A percentile compares a stretch with the other conserved stretches of the same genome.
Conservation (phyloP, 2,113 vertebrate species). For the Carassius auratus region DNA sequence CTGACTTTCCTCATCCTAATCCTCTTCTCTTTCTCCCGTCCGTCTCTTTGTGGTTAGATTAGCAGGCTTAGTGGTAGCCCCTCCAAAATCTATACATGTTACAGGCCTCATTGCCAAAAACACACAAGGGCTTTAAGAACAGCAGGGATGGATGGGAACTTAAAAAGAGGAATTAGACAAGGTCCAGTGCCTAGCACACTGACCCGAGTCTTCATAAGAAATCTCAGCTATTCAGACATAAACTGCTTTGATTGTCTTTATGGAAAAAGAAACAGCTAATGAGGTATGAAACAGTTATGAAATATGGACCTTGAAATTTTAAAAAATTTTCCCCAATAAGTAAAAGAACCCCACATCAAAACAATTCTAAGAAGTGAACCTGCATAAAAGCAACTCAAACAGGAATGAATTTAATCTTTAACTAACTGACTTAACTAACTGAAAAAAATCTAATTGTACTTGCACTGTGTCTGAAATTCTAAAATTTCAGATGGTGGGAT, state of each 20-base stretch:
- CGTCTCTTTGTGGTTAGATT: constrained; percentile 72
- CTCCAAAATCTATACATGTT: constrained; percentile 58
- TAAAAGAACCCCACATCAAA: background rate
- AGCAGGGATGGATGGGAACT: constrained; percentile 62
- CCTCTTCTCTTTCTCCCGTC: constrained; percentile 51
- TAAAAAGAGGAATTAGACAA: constrained; percentile 66
- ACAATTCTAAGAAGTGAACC: background rate
- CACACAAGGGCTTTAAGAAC: constrained; percentile 67
- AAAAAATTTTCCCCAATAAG: background rate
- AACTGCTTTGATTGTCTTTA: constrained; percentile 35
- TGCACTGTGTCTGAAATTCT: background rate
- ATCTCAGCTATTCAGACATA: constrained; percentile 23
- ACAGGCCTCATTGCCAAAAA: constrained; percentile 64
- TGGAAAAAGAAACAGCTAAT: background rate
- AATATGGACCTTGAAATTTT: background rate
- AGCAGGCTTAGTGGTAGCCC: constrained; percentile 64
- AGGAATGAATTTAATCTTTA: background rate
- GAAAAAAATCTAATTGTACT: background rate
- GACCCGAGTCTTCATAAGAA: constrained; percentile 50
- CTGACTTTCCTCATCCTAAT: constrained; percentile 45
- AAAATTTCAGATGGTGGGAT: background rate
- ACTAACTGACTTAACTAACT: background rate
- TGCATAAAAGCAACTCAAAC: background rate
- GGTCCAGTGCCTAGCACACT: constrained; percentile 63
- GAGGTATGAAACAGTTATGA: background rate